Evolutionary conservation across 2,888 invertebrate genomes (phyloP), one percentile per base, ranked within the genome.

Genomic region (Adelognathus sp.): DNA sequence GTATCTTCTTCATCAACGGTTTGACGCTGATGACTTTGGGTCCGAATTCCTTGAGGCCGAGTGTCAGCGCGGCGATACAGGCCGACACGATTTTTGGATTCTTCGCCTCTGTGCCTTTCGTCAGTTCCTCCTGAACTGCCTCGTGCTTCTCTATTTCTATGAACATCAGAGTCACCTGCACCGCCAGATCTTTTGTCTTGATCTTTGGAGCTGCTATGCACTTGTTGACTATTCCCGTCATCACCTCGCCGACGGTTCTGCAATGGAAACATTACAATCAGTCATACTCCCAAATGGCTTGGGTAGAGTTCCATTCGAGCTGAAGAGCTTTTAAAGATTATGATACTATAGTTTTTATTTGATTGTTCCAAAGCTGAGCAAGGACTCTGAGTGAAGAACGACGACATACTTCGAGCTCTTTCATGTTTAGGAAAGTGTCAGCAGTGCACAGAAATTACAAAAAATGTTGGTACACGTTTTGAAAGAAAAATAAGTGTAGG

Each of bases 61-160:
- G 93, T 24, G 96, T 95, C 5, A 96, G 92, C 0, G 96, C 94
- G 4, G 95, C 93, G 1, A 97, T 94, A 90, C 97, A 98, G 0
- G 96, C 98, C 0, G 96, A 93, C 0, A 98, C 97, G 77, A 98
- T 97, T 92, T 98, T 99, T 0, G 99, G 99, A 92, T 98, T 98
- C 91, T 99, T 99, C 85, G 97, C 97, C 52, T 97, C 97, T 92
- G 98, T 96, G 36, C 99, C 99, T 92, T 98, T 98, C 18, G 98
- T 92, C 1, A 99, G 92, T 91, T 98, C 98, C 83, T 99, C 99
- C 85, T 96, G 93, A 0, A 98, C 97, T 9, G 94, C 92, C 82
- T 99, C 99, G 79, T 97, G 96, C 90, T 98, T 98, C 89, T 99
- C 99, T 86, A 98, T 97, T 93, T 99, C 99, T 83, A 99, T 94